Percentiles rank a stretch among this genome's conserved stretches.
Conservation (phyloP, 2,797 vertebrate genomes). For the Paguma larvata region DNA sequence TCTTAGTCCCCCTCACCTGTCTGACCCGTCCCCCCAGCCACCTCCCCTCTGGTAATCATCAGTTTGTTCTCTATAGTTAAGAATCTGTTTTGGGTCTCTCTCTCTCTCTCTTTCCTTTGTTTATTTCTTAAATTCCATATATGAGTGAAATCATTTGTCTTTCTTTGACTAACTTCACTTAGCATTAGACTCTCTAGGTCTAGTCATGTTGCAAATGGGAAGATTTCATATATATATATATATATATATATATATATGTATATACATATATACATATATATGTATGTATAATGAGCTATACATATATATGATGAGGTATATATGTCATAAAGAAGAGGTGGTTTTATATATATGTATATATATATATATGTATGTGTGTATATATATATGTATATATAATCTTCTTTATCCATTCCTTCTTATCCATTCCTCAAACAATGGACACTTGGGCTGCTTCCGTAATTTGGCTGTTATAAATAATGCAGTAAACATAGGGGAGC, state of each 20-base stretch:
- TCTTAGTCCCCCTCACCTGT: not conserved
- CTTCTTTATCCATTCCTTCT: not conserved
- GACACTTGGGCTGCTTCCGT: not conserved
- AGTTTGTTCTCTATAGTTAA: not conserved
- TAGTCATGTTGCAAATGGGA: not conserved
- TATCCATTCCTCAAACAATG: not conserved
- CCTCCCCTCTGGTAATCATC: not conserved
- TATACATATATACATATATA: too few relatives aligned
- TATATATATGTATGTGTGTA: too few relatives aligned
- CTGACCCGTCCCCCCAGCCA: not conserved
- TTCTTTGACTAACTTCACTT: not conserved
- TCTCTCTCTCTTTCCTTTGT: not conserved
- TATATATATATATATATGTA: too few relatives aligned
- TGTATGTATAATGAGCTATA: too few relatives aligned
- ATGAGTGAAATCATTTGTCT: not conserved
- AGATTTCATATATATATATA: not conserved
- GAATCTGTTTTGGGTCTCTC: not conserved
- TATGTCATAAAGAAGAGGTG: too few relatives aligned
- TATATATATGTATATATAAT: too few relatives aligned
- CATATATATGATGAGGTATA: too few relatives aligned
- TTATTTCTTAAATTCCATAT: not conserved
- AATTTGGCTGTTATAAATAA: not conserved
- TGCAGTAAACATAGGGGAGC: not conserved
- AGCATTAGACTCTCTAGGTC: not conserved
- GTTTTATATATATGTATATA: not conserved